Conservation (phyloP, 2,797 vertebrate genomes). For the Podargus strigoides region DNA sequence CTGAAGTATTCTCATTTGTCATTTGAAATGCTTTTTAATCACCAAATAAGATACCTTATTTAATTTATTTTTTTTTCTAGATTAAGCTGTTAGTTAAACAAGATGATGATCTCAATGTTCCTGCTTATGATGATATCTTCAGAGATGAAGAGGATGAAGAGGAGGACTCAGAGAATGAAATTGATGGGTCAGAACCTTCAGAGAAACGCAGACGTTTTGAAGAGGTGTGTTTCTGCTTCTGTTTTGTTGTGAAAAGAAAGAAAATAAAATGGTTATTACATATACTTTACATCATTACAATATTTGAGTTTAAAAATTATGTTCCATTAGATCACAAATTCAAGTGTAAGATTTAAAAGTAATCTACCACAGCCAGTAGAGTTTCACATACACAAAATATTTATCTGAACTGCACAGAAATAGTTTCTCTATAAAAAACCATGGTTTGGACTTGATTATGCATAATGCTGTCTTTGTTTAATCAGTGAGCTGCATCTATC, state of each 20-base stretch:
- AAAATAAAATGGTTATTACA: not conserved
- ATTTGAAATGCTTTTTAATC: not conserved
- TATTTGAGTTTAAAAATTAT: not conserved
- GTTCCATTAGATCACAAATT: not conserved
- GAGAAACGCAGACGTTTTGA: constrained; percentile 90
- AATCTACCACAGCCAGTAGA: too few relatives aligned
- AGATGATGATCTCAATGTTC: constrained; percentile 89
- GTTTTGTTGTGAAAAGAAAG: not conserved
- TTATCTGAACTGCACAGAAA: not conserved
- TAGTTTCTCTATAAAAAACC: not conserved
- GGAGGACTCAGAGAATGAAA: constrained; percentile 85
- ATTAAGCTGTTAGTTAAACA: constrained; percentile 92
- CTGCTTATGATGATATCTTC: constrained; percentile 94
- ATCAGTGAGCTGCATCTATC: not conserved
- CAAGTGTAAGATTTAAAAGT: not conserved
- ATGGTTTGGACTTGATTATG: not conserved
- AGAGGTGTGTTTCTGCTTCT: constrained; percentile 72
- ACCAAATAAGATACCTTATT: not conserved
- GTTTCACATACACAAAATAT: not conserved
- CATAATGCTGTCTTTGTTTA: not conserved
- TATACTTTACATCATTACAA: not conserved
- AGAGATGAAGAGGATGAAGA: constrained; percentile 83
- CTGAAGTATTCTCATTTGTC: not conserved
- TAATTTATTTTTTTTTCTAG: constrained; percentile 57
- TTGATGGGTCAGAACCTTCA: constrained; percentile 84